Evolutionary conservation across 2,113 vertebrate genomes (phyloP).

Genomic region (Pangasianodon gigas): DNA sequence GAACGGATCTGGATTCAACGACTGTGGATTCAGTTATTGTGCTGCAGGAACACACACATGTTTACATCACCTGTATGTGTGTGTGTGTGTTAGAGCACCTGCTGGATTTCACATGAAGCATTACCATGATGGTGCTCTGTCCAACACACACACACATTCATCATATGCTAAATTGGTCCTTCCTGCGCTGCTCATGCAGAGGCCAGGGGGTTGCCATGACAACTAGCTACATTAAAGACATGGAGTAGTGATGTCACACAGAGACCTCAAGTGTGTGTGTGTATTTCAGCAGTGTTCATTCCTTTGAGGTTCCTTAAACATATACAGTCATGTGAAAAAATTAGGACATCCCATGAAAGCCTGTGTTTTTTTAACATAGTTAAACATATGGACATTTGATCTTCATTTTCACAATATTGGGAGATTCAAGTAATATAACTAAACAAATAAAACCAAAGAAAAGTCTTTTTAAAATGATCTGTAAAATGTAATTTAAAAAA

Average conservation of each 20-base stretch:
- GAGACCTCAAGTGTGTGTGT: neutral
- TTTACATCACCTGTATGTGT: neutral
- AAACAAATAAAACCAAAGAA: too few relatives aligned
- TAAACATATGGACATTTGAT: too few relatives aligned
- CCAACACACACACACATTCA: neutral
- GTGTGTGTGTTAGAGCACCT: neutral
- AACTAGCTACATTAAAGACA: slow-evolving; percentile 25
- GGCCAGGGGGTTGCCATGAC: slow-evolving; percentile 33
- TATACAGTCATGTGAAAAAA: too few relatives aligned
- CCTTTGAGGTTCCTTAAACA: neutral
- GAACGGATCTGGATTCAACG: neutral
- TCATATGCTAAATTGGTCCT: neutral
- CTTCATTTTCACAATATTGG: too few relatives aligned
- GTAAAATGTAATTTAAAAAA: too few relatives aligned
- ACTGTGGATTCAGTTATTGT: neutral
- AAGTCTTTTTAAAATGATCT: too few relatives aligned
- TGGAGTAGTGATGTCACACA: neutral
- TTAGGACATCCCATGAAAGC: too few relatives aligned
- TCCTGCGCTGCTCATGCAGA: slow-evolving; percentile 7
- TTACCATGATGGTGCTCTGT: neutral
- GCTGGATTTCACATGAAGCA: slow-evolving; percentile 1
- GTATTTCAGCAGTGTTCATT: too few relatives aligned
- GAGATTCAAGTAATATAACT: too few relatives aligned
- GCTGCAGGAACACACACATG: neutral
- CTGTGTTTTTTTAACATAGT: too few relatives aligned